These are phyloP conservation scores for Sycobia sp. DNA, from an alignment of 1,140 invertebrate species.

Conservation along the genomic window DNA sequence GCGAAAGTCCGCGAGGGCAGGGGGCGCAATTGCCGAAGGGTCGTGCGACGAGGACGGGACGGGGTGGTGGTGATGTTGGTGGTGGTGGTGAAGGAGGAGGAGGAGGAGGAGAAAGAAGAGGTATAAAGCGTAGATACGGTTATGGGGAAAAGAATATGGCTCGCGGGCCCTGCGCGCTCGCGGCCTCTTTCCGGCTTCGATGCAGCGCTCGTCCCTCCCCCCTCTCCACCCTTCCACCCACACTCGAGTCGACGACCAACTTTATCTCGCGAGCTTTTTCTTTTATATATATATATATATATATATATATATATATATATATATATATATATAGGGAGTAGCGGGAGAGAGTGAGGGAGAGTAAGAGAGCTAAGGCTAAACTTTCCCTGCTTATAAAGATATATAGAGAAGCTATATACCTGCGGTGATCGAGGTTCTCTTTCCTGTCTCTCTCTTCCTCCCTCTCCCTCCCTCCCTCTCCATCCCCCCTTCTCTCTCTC, in stretches of 20 bases:
- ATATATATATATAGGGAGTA: too few relatives aligned
- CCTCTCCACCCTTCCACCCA: too few relatives aligned
- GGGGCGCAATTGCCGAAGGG: background rate
- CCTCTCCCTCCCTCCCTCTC: too few relatives aligned
- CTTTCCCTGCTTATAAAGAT: too few relatives aligned
- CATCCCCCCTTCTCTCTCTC: too few relatives aligned
- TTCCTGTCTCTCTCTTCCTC: conserved; percentile 7
- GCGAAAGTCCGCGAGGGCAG: background rate
- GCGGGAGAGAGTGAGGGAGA: too few relatives aligned
- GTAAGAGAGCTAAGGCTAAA: conserved; percentile 11
- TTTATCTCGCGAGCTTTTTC: conserved; percentile 23
- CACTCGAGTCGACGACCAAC: too few relatives aligned
- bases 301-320: too few relatives aligned
- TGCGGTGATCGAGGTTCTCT: conserved; percentile 15
- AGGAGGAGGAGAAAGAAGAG: background rate
- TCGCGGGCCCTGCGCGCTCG: conserved; percentile 9
- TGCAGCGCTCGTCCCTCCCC: conserved; percentile 1
- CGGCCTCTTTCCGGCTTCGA: conserved; percentile 25
- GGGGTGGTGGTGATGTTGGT: background rate
- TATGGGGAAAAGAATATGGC: conserved; percentile 6
- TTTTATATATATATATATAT: too few relatives aligned
- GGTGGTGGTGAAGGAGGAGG: background rate
- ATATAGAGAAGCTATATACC: background rate
- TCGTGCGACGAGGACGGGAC: conserved; percentile 3
- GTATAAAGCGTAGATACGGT: background rate